Percentiles rank a stretch among this genome's conserved stretches.
Conservation (phyloP, 1,140 invertebrate species). For the Nilaparvata lugens region DNA sequence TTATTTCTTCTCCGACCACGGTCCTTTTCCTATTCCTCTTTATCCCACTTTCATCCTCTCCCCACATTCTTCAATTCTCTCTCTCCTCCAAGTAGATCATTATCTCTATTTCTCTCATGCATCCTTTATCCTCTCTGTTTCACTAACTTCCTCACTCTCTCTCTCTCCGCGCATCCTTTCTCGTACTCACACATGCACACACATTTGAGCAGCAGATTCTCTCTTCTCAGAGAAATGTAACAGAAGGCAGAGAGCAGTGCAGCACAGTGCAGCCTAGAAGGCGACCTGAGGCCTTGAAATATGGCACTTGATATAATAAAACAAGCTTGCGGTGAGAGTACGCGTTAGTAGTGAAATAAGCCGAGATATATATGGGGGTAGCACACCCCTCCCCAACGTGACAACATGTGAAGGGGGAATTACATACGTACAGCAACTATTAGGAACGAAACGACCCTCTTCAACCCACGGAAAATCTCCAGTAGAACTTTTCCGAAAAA, state of each 20-base stretch:
- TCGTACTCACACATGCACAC: neutral
- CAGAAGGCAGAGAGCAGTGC: no score
- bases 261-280: neutral
- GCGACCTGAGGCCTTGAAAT: slow-evolving; percentile 5
- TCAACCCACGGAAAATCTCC: no score
- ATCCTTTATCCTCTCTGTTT: neutral
- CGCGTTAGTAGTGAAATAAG: slow-evolving; percentile 2
- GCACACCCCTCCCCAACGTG: neutral
- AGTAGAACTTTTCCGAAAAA: no score
- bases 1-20: no score
- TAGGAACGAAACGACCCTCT: no score
- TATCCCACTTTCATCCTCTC: no score
- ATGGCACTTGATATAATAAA: slow-evolving; percentile 18
- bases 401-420: neutral
- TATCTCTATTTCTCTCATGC: neutral
- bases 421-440: no score
- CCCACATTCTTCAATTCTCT: no score
- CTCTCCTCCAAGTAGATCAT: no score
- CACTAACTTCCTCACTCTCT: neutral
- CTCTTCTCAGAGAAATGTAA: no score
- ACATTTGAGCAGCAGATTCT: no score
- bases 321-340: slow-evolving; percentile 7
- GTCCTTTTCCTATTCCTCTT: no score
- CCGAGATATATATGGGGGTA: neutral
- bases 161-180: neutral